Base-by-base conservation (phyloP, 2,797 vertebrate genomes). In the Eospalax fontanierii region DNA sequence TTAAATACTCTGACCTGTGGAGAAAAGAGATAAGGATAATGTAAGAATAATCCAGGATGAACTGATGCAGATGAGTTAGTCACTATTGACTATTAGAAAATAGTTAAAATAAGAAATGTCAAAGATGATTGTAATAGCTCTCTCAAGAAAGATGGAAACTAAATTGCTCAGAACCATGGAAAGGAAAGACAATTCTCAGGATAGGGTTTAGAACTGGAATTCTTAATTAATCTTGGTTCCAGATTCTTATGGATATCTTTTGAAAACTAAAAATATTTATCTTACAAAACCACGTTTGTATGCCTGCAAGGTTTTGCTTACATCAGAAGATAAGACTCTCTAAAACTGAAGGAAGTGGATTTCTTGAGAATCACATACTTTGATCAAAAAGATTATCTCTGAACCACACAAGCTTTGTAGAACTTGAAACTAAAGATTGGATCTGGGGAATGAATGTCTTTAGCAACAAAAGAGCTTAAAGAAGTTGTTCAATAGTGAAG, bases 141-240 rank as follows among this genome's bases (percentile, higher is more conserved):
- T 22, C 19, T 38, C 54, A 61, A 93, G 70, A 90, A 83, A 88
- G 46, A 89, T 21, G 33, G 33, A 87, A 43, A 71, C 71, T 73
- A 11, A 90, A 46, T 14, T 89, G n/a, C 57, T 73, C 30, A 88
- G n/a, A 91, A 88, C 54, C 85, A 80, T 85, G 30, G 38, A 93
- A 30, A 7, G 22, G 1, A 38, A 79, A 71, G 21, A 14, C 24
- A 38, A 4, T 30, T 88, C 63, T 65, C 38, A 74, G 81, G 33
- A 38, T 65, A 59, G 3, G 74, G 4, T 81, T 91, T 59, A 81
- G 16, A 26, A 78, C 61, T 89, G 74, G n/a, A 22, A 91, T 76
- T 89, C 26, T 81, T 54, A 54, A 16, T 63, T 40, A 73, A 46
- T 75, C 79, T 86, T n/a, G 21, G 7, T 61, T 35, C 68, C 28